Evolutionary conservation across 2,888 invertebrate genomes (phyloP).

Genomic region (Xestia ashworthii): DNA sequence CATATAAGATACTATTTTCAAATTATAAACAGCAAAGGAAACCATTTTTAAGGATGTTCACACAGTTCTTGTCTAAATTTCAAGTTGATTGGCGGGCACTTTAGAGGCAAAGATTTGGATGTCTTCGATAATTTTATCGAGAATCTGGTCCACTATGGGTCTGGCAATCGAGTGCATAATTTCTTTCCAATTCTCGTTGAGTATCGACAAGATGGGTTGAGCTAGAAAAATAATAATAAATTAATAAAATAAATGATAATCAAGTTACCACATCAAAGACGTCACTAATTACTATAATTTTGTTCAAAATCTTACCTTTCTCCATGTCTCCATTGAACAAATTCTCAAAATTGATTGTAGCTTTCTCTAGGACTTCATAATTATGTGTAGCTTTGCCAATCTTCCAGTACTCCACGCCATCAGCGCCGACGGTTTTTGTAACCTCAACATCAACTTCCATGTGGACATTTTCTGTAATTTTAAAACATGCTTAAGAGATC

Average conservation of each 20-base stretch:
- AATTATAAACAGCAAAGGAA: neutral
- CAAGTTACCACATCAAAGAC: neutral
- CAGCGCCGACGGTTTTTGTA: slow-evolving; percentile 5
- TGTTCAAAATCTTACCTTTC: slow-evolving; percentile 59
- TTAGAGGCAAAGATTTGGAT: slow-evolving; percentile 50
- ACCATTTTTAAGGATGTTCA: no score
- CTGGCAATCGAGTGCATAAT: slow-evolving; percentile 67
- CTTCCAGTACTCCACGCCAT: slow-evolving; percentile 52
- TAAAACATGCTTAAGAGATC: neutral
- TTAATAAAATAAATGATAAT: no score
- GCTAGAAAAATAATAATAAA: slow-evolving; percentile 72
- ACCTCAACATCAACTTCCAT: neutral
- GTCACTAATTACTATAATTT: neutral
- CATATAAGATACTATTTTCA: neutral
- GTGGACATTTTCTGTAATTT: slow-evolving; percentile 46
- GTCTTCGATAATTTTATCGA: slow-evolving; percentile 18
- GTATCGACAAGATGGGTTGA: slow-evolving; percentile 62
- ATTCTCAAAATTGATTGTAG: slow-evolving; percentile 50
- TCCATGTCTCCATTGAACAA: slow-evolving; percentile 56
- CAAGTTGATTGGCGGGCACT: slow-evolving; percentile 66
- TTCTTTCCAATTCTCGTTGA: slow-evolving; percentile 70
- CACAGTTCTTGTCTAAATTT: slow-evolving; percentile 34
- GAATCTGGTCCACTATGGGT: slow-evolving; percentile 67
- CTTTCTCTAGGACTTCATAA: slow-evolving; percentile 34
- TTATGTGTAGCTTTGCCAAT: slow-evolving; percentile 12